Percentiles rank a stretch among this genome's conserved stretches.
phyloP scores from a whole-genome alignment of 1,140 invertebrate species.

The Drosophila sturtevanti region DNA sequence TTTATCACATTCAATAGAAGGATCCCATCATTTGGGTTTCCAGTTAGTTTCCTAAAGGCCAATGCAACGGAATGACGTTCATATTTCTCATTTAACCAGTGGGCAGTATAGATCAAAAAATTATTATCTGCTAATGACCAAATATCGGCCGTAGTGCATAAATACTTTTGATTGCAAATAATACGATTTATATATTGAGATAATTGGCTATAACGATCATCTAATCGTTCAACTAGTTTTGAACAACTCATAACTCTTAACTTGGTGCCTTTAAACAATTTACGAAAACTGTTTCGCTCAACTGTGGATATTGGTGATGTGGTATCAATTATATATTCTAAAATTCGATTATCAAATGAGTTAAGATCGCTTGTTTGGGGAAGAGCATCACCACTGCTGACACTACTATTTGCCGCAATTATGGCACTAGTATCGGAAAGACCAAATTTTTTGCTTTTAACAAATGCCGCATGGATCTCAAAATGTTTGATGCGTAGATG shows the following conservation, averaged over 20 bases:
- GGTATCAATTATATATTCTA: slow-evolving; percentile 33
- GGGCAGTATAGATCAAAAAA: slow-evolving; percentile 25
- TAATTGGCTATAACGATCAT: slow-evolving; percentile 26
- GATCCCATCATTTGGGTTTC: background rate
- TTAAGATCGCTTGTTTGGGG: background rate
- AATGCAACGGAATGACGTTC: slow-evolving; percentile 23
- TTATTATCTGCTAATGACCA: slow-evolving; percentile 10
- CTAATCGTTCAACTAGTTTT: slow-evolving; percentile 10
- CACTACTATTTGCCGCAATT: background rate
- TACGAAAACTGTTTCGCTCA: slow-evolving; percentile 23
- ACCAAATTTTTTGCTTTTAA: slow-evolving; percentile 22
- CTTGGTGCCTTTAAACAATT: slow-evolving; percentile 28
- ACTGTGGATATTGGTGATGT: slow-evolving; percentile 15
- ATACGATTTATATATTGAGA: slow-evolving; percentile 1
- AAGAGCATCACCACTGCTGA: background rate
- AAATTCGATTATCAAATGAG: slow-evolving; percentile 31
- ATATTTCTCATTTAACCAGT: slow-evolving; percentile 36
- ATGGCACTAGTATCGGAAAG: background rate
- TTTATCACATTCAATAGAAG: slow-evolving; percentile 14
- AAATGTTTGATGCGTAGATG: slow-evolving; percentile 30
- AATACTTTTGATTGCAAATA: slow-evolving; percentile 19
- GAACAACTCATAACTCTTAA: slow-evolving; percentile 15
- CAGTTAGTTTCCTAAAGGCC: slow-evolving; percentile 15
- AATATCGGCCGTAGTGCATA: slow-evolving; percentile 26
- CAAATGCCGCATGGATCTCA: slow-evolving; percentile 29